A percentile compares a stretch with the other conserved stretches of the same genome.
These are phyloP conservation scores for Orthochromis indermauri DNA, from an alignment of 2,113 vertebrate species.

Conservation along the genomic window DNA sequence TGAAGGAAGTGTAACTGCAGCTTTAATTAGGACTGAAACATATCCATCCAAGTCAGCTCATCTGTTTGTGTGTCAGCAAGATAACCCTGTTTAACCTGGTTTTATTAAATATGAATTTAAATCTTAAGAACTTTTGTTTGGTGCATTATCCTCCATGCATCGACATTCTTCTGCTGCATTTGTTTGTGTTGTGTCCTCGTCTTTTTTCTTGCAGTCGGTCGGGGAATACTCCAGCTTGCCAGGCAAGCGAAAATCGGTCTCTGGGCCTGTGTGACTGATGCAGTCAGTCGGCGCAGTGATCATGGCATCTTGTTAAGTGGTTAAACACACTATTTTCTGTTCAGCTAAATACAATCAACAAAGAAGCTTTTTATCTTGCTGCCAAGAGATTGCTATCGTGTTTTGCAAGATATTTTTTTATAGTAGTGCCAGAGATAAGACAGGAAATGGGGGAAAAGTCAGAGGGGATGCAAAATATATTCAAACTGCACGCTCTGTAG, in stretches of 20 bases:
- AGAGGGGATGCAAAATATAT: not conserved
- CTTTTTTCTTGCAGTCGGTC: not conserved
- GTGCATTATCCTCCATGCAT: not conserved
- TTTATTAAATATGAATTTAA: not conserved
- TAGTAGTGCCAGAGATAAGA: not conserved
- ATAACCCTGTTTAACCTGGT: not conserved
- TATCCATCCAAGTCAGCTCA: not conserved
- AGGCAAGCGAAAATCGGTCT: not conserved
- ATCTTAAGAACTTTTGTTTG: not conserved
- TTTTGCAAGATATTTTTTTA: not conserved
- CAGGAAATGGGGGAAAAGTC: not conserved
- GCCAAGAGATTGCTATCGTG: not conserved
- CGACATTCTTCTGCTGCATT: not conserved
- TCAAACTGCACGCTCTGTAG: not conserved
- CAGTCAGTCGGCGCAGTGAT: not conserved
- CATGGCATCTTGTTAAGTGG: not conserved
- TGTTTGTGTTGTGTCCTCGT: not conserved
- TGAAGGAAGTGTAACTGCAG: not conserved
- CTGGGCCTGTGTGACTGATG: not conserved
- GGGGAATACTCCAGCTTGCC: not conserved
- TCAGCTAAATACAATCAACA: not conserved
- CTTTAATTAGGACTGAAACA: not conserved
- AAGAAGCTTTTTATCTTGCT: not conserved
- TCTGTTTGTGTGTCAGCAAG: not conserved
- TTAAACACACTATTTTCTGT: not conserved